Base-by-base conservation (phyloP, 2,888 invertebrate species). In the Caenorhabditis becei region DNA sequence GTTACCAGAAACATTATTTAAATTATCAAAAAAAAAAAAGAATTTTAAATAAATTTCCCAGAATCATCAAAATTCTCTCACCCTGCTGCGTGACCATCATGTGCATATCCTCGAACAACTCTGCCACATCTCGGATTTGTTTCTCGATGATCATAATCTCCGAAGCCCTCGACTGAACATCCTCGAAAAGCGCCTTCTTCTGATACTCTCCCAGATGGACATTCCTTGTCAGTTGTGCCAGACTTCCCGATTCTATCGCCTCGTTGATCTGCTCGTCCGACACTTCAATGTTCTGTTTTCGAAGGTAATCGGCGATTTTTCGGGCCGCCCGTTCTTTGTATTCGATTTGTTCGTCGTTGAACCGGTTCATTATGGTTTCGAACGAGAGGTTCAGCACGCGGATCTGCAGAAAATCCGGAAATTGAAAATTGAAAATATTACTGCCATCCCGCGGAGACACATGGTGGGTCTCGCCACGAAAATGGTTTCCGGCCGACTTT, bases 101-200 rank as follows among this genome's bases (percentile, higher is more conserved):
- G 24, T 79, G 72, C 67, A 79, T 62, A 58, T 79, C 79, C 24
- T 59, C 26, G 58, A 79, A 79, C 1, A 79, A 20, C 10, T 79
- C 79, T 14, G 53, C 35, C 16, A 79, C 58, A 24, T 79, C 79
- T 24, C 59, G 61, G 41, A 79, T 79, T 23, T 79, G 79, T 37
- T 69, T 61, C 32, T 79, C 79, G 2, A 79, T 32, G 18, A 63
- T 20, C 67, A 58, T 28, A 18, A 79, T 74, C 16, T 79, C 72
- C 1, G 53, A 41, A 7, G 72, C 63, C 18, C 79, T 35, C 16
- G 28, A 35, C 18, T 79, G 62, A 24, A 79, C 69, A 44, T 79
- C 79, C 1, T 72, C 67, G 49, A 54, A 79, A 24, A 79, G 26
- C 24, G 65, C 53, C 58, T 63, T 79, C 35, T 56, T 72, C 53